A percentile compares a stretch with the other conserved stretches of the same genome.
Conservation (phyloP, 2,888 invertebrate species). For the Ophion ellenae region DNA sequence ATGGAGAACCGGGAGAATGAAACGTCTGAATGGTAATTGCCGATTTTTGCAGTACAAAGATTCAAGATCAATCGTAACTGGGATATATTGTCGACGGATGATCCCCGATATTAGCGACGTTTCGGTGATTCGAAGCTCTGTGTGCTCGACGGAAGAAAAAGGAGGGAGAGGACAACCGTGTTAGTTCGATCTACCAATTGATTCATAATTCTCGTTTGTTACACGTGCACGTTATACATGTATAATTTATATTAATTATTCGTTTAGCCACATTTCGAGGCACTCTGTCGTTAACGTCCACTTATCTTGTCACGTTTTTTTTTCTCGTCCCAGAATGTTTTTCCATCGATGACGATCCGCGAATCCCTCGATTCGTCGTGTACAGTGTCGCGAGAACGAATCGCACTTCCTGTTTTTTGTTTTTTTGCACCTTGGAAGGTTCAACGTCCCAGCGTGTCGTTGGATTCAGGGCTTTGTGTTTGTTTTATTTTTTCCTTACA, state of each 20-base stretch:
- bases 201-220: conserved; percentile 64
- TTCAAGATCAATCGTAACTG: conserved; percentile 48
- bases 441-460: conserved; percentile 11
- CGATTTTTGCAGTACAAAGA: conserved; percentile 67
- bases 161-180: conserved; percentile 12
- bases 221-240: conserved; percentile 62
- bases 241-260: conserved; percentile 68
- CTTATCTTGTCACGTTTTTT: conserved; percentile 22
- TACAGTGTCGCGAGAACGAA: background rate
- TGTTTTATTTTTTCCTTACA: background rate
- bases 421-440: background rate
- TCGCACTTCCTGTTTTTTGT: background rate
- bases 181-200: conserved; percentile 39
- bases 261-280: conserved; percentile 22
- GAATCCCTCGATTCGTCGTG: conserved; percentile 7
- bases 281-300: conserved; percentile 51
- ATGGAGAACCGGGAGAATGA: conserved; percentile 6
- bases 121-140: conserved; percentile 21
- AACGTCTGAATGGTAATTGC: conserved; percentile 57
- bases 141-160: conserved; percentile 4
- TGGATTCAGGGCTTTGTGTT: background rate
- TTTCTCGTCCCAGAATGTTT: conserved; percentile 11
- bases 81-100: conserved; percentile 33
- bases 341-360: conserved; percentile 16
- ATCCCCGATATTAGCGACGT: conserved; percentile 35